A percentile compares a stretch with the other conserved stretches of the same genome.
These are phyloP conservation scores for Tachuris rubrigastra DNA, from an alignment of 2,113 vertebrate genomes.

Conservation along the genomic window DNA sequence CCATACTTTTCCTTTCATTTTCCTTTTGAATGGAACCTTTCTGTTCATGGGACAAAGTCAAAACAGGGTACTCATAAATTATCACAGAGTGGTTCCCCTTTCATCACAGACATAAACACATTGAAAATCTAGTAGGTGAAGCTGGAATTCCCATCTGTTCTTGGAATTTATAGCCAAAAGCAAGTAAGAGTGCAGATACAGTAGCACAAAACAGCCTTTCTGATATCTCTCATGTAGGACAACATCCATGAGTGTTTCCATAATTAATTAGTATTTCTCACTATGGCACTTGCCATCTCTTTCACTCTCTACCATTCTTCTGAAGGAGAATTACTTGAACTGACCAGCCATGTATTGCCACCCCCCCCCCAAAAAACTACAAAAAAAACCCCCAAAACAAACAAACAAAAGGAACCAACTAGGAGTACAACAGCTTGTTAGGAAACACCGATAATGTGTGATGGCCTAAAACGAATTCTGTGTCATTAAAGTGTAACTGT, in stretches of 20 bases:
- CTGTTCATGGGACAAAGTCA: constrained; percentile 3
- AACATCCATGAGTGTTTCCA: not conserved
- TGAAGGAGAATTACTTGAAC: not conserved
- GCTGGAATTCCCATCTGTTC: not conserved
- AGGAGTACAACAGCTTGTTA: not conserved
- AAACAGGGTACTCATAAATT: constrained; percentile 32
- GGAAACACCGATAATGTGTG: not conserved
- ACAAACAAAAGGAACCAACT: not conserved
- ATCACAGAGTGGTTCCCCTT: not conserved
- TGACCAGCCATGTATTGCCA: not conserved
- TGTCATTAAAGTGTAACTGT: not conserved
- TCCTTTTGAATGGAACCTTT: constrained; percentile 44
- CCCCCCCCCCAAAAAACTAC: no score
- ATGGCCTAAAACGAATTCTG: not conserved
- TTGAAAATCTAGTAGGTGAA: not conserved
- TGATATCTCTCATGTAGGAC: not conserved
- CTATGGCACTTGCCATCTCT: not conserved
- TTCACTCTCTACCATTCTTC: not conserved
- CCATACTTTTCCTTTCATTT: constrained; percentile 59
- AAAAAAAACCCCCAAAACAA: not conserved
- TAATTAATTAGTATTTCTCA: not conserved
- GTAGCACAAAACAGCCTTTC: not conserved
- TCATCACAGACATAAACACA: not conserved
- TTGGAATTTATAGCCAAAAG: not conserved
- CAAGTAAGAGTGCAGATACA: not conserved